Evolutionary conservation across 2,797 vertebrate species (phyloP), one percentile per base, ranked within the genome.

Genomic region (Telmatherina bonti): DNA sequence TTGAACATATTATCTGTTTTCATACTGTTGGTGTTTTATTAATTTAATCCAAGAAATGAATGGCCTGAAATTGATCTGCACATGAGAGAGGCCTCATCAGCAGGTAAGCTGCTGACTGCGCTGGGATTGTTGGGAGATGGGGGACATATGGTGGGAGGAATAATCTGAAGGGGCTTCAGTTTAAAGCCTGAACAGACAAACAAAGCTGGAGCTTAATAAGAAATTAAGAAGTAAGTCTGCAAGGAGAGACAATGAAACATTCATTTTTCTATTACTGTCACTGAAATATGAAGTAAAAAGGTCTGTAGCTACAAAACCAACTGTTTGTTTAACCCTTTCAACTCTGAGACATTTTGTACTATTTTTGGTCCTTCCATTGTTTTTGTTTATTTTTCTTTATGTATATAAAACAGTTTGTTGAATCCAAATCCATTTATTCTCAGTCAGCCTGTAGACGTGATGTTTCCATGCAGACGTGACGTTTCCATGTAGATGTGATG

Each of bases 101-200:
- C 1, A 43, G 27, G 73, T 70, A 67, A 67, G 36, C 75, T 5
- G 70, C 61, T 58, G 36, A 60, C 8, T 22, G 62, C 1, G 0
- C 38, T 52, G 60, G 56, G 63, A 24, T 26, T 47, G 59, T 8
- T 47, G 45, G 5, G 26, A 36, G 51, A 53, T 5, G 38, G 8
- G 47, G 43, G 52, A 69, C 84, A 88, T 85, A 83, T 82, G 84
- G 84, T 30, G 43, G 56, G 30, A 70, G 68, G 74, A 82, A 63
- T 85, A 86, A 88, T 88, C 82, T 74, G 68, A 67, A 22, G 51
- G 33, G 33, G 47, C 65, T 62, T 36, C 58, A 3, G 27, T 30
- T 72, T 76, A 80, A 79, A 74, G 33, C 76, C 47, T 1, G 0
- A 66, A 67, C 69, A 30, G 60, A 57, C 62, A 43, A 72, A 4